A percentile compares a stretch with the other conserved stretches of the same genome.
Conservation (phyloP, 2,797 vertebrate species). For the Ceryle rudis region DNA sequence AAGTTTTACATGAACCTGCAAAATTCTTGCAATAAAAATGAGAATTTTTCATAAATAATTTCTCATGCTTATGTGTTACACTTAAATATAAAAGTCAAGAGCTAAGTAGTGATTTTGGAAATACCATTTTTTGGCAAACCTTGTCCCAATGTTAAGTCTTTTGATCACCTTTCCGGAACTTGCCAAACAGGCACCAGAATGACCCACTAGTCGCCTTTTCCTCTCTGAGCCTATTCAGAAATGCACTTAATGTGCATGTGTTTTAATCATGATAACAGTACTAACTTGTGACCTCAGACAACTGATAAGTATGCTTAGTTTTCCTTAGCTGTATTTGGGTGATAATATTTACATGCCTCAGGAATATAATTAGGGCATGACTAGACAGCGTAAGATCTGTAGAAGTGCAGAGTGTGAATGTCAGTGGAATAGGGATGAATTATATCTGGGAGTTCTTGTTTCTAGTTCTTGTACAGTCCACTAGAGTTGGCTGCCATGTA, state of each 20-base stretch:
- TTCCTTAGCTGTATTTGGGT: not conserved
- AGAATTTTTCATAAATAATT: not conserved
- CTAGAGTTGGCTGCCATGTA: not conserved
- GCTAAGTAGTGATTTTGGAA: not conserved
- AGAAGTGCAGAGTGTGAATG: not conserved
- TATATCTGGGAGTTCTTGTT: not conserved
- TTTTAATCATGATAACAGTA: not conserved
- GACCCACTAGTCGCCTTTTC: not conserved
- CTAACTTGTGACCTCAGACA: not conserved
- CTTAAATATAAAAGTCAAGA: not conserved
- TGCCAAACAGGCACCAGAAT: not conserved
- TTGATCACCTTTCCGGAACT: not conserved
- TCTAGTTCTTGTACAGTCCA: not conserved
- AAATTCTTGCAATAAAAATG: not conserved
- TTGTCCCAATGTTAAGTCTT: not conserved
- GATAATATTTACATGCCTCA: slow-evolving; percentile 17
- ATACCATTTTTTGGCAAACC: not conserved
- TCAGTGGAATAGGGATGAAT: not conserved
- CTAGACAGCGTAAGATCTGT: not conserved
- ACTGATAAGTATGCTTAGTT: not conserved
- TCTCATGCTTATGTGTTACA: not conserved
- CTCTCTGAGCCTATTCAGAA: not conserved
- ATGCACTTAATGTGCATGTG: not conserved
- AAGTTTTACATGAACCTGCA: not conserved
- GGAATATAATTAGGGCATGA: slow-evolving; percentile 29